Conservation (phyloP, 2,888 invertebrate genomes). For the Desoria tigrina region DNA sequence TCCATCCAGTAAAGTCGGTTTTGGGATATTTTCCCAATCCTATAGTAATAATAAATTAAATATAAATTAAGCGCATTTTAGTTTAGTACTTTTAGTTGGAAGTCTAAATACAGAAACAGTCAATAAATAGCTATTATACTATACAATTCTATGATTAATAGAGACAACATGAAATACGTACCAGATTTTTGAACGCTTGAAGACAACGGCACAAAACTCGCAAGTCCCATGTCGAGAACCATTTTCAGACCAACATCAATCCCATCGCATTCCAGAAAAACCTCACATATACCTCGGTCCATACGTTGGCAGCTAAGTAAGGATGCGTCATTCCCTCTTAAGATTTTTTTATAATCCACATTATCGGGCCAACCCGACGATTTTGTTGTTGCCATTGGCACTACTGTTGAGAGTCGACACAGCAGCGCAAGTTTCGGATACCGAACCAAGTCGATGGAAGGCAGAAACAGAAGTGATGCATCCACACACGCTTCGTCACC, state of each 20-base stretch:
- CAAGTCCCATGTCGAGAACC: background rate
- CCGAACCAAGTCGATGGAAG: background rate
- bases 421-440: background rate
- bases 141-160: background rate
- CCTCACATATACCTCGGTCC: background rate
- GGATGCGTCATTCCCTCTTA: background rate
- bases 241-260: conserved; percentile 2
- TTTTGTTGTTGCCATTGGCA: background rate
- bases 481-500: background rate
- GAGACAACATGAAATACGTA: no score
- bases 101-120: background rate
- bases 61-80: no score
- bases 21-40: background rate
- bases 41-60: background rate
- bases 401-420: background rate
- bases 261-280: background rate
- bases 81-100: no score
- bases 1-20: background rate
- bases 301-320: background rate
- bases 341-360: background rate
- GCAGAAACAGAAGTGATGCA: background rate
- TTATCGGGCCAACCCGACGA: background rate
- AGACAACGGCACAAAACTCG: background rate
- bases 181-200: no score
- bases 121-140: background rate